Conservation (phyloP, 2,797 vertebrate genomes). For the Erpetoichthys calabaricus region DNA sequence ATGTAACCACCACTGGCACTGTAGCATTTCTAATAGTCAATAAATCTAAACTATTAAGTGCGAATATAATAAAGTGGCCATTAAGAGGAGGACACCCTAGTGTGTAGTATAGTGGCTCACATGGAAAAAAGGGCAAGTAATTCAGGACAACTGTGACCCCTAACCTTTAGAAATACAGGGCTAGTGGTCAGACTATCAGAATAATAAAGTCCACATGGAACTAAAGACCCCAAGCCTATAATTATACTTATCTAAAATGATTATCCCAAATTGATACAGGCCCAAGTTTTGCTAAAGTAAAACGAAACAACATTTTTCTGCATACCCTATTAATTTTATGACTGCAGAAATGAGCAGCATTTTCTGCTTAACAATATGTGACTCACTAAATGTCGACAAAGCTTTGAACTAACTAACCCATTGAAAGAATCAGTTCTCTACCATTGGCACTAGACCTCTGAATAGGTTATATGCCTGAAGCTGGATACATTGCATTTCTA, state of each 20-base stretch:
- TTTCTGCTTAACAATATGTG: conserved; percentile 8
- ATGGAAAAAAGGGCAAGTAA: conserved; percentile 71
- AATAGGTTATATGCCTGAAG: no score
- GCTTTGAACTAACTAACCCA: no score
- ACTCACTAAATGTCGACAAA: no score
- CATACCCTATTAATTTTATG: conserved; percentile 29
- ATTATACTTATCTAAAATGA: conserved; percentile 51
- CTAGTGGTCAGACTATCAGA: conserved; percentile 64
- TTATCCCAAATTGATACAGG: conserved; percentile 52
- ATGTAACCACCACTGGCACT: conserved; percentile 81
- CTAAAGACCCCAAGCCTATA: conserved; percentile 45
- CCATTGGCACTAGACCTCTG: no score
- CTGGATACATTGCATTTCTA: no score
- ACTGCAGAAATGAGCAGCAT: conserved; percentile 19
- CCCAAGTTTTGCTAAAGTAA: conserved; percentile 23
- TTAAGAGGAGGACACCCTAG: conserved; percentile 79
- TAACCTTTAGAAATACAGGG: conserved; percentile 70
- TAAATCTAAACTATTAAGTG: conserved; percentile 99
- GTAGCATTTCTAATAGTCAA: conserved; percentile 91
- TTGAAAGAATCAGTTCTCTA: no score
- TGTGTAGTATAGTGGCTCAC: conserved; percentile 67
- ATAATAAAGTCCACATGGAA: conserved; percentile 75
- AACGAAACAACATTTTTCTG: conserved; percentile 23
- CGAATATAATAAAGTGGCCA: conserved; percentile 82
- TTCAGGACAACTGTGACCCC: conserved; percentile 97